Base-by-base conservation (phyloP, 2,113 vertebrate genomes). In the Dendrocopos noguchii region DNA sequence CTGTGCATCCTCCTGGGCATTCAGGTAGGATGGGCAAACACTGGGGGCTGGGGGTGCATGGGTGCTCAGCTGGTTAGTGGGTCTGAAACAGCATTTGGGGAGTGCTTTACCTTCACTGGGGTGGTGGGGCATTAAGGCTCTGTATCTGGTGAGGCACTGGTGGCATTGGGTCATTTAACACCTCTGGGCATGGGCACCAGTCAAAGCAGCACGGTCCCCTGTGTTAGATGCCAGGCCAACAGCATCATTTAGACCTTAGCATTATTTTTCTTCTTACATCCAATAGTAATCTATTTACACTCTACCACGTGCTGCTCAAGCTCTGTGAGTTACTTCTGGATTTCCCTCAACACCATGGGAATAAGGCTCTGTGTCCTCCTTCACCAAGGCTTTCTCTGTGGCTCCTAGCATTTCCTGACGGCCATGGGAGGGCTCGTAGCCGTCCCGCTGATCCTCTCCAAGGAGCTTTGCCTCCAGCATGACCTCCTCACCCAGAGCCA, bases 401-500 rank as follows among this genome's bases (percentile, higher is more conserved):
- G 19, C 80, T 74, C 85, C 74, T 97, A 99, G 99, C 99, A 99
- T 95, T 99, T 98, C 80, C 86, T 99, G 95, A 99, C 99, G 7
- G 99, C 99, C 12, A 98, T 99, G 66, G 99, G 99, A 34, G 98
- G 98, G 9, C 98, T 99, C 4, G 97, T 99, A 66, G 98, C 98
- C 33, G 98, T 99, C 84, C 99, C 99, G 0, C 88, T 99, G 82
- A 99, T 99, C 91, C 96, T 99, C 95, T 98, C 99, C 89, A 97
- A 98, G 91, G 98, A 96, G 6, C 96, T 99, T 84, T 99, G 99
- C 93, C 97, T 99, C 84, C 98, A 99, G 85, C 98, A 99, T 0
- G 99, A 99, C n/a, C 95, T 98, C 16, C 97, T 99, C 93, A 98
- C 99, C 12, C 99, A 99, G 91, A 99, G 98, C 96, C 98, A 99